phyloP scores from a whole-genome alignment of 2,888 invertebrate genomes.

The Torymus tubicola region DNA sequence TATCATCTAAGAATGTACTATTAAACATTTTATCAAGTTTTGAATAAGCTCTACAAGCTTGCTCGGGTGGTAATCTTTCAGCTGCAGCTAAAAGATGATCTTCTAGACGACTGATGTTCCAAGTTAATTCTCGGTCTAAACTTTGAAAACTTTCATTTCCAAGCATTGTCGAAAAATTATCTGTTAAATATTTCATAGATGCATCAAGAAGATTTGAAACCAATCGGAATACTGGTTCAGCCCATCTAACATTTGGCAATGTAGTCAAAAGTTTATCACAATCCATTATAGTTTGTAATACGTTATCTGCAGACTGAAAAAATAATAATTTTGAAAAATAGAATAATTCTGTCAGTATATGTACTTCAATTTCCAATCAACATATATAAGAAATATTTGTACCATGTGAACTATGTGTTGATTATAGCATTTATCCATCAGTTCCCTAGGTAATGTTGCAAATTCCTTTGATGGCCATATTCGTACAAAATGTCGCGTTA shows the following conservation, averaged over 20 bases:
- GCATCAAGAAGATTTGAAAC: conserved; percentile 89
- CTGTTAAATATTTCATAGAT: conserved; percentile 87
- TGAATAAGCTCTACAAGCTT: conserved; percentile 88
- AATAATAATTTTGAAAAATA: not conserved
- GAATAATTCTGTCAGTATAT: no score
- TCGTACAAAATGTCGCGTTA: conserved; percentile 89
- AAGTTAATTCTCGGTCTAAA: conserved; percentile 84
- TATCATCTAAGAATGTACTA: conserved; percentile 68
- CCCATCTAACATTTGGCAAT: conserved; percentile 89
- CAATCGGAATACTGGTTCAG: conserved; percentile 86
- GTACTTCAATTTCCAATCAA: not conserved
- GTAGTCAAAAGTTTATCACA: conserved; percentile 89
- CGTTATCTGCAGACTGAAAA: conserved; percentile 84
- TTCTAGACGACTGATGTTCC: conserved; percentile 86
- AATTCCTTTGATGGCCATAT: conserved; percentile 96
- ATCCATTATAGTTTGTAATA: conserved; percentile 89
- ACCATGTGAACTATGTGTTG: conserved; percentile 89
- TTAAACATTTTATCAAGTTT: conserved; percentile 71
- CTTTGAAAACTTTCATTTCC: conserved; percentile 82
- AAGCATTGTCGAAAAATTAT: conserved; percentile 87
- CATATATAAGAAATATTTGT: conserved; percentile 60
- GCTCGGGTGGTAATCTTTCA: conserved; percentile 87
- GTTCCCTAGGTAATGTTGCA: conserved; percentile 88
- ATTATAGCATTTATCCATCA: conserved; percentile 89
- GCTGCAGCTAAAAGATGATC: conserved; percentile 88